Evolutionary conservation across 2,888 invertebrate species (phyloP), one percentile per base, ranked within the genome.

Genomic region (Drosophila rubida): DNA sequence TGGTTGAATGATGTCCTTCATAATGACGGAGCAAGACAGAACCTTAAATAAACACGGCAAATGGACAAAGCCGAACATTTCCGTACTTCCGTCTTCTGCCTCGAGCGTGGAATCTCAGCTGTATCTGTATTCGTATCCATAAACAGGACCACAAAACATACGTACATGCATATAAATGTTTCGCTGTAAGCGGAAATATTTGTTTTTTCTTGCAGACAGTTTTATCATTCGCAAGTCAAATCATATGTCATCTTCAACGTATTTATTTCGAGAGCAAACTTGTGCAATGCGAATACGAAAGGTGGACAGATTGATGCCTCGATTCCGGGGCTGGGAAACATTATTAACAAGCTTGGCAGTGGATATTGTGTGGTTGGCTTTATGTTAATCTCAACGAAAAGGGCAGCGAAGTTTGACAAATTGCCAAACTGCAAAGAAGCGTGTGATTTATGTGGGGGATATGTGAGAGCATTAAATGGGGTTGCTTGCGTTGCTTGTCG

Each of bases 1-100:
- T 80, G 78, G 88, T 86, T 88, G 84, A 84, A 87, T 87, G 79
- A 86, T 85, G 84, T 84, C 78, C 79, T 80, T 80, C 80, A 86
- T 84, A 84, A 84, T 84, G 78, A 80, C 67, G 76, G 62, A 73
- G 81, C 81, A 64, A 55, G 65, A 68, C 42, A 55, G 35, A 55
- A 19, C 54, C 53, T 53, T 53, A 42, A 53, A 42, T 53, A 53
- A 53, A 53, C 42, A 53, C 65, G 70, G 69, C 63, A 62, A 50
- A 50, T 55, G 69, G 54, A 55, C 51, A 35, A 48, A 66, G 65
- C 65, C 68, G 61, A 75, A 57, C 59, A 59, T 66, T 65, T 65
- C 50, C 42, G 23, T 13, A 27, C 51, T 39, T 16, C 37, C 60
- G 9, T 7, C 19, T 39, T 2, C 41, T 41, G 16, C 37, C 35